Conservation (phyloP, 1,140 invertebrate genomes). For the Sitophilus oryzae region DNA sequence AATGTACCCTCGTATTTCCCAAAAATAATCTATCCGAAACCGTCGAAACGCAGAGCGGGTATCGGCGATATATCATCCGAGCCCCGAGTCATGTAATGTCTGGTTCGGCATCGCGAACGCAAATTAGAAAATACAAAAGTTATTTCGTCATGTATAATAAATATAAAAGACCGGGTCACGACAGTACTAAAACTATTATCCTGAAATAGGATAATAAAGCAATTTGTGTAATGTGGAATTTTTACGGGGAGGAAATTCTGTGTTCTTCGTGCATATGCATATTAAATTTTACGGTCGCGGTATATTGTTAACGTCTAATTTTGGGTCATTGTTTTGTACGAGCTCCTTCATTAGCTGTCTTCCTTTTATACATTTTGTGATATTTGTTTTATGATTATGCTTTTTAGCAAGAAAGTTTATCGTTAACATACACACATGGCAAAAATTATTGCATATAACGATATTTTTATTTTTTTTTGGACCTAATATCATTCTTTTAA, state of each 20-base stretch:
- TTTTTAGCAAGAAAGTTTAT: too few relatives aligned
- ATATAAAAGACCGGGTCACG: slow-evolving; percentile 22
- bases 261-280: slow-evolving; percentile 2
- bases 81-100: slow-evolving; percentile 12
- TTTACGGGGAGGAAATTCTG: slow-evolving; percentile 1
- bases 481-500: too few relatives aligned
- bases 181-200: slow-evolving; percentile 20
- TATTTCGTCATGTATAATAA: slow-evolving; percentile 22
- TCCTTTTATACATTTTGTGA: too few relatives aligned
- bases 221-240: slow-evolving; percentile 16
- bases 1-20: too few relatives aligned
- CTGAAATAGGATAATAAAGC: slow-evolving; percentile 23
- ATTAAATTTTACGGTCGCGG: not conserved
- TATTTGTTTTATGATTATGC: too few relatives aligned
- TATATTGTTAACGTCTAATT: too few relatives aligned
- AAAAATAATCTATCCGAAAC: slow-evolving; percentile 13
- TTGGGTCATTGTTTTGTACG: too few relatives aligned
- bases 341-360: too few relatives aligned
- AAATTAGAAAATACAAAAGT: slow-evolving; percentile 22
- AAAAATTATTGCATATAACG: too few relatives aligned
- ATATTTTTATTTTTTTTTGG: too few relatives aligned
- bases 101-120: slow-evolving; percentile 12
- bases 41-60: slow-evolving; percentile 6
- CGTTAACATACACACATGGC: too few relatives aligned
- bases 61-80: slow-evolving; percentile 16